phyloP scores from a whole-genome alignment of 2,888 invertebrate genomes.

The Uloborus plumipes region DNA sequence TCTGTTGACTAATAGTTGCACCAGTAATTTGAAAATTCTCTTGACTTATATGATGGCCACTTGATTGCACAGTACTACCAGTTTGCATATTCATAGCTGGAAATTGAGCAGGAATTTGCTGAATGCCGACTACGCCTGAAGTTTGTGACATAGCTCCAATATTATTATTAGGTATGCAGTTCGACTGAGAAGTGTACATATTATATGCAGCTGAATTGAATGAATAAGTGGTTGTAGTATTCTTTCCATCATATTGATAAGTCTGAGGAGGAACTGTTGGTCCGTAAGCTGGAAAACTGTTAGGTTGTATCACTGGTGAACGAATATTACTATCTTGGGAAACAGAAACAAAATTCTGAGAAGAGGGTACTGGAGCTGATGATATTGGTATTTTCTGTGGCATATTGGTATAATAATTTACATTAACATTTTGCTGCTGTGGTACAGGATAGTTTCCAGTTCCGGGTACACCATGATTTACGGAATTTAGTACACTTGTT shows the following conservation, averaged over 20 bases:
- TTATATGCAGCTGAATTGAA: no score
- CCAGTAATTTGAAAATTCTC: background rate
- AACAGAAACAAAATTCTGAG: background rate
- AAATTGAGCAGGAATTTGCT: conserved; percentile 5
- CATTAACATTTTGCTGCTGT: conserved; percentile 2
- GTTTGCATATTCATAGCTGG: background rate
- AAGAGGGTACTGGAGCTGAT: background rate
- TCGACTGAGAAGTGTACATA: no score
- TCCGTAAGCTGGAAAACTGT: conserved; percentile 1
- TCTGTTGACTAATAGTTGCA: conserved; percentile 10
- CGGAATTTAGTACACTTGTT: conserved; percentile 31
- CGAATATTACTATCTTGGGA: no score
- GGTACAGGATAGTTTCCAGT: background rate
- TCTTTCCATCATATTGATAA: background rate
- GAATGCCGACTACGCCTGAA: background rate
- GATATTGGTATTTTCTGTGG: no score
- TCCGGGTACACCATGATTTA: conserved; percentile 11
- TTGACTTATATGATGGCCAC: no score
- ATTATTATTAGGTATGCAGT: background rate
- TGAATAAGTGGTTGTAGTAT: no score
- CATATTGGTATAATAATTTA: no score
- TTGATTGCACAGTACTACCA: no score
- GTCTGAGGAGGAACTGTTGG: background rate
- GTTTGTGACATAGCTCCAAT: background rate
- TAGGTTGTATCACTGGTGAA: no score